Percentiles rank a stretch among this genome's conserved stretches.
phyloP scores from a whole-genome alignment of 2,888 invertebrate species.

The Corbicula japonica region DNA sequence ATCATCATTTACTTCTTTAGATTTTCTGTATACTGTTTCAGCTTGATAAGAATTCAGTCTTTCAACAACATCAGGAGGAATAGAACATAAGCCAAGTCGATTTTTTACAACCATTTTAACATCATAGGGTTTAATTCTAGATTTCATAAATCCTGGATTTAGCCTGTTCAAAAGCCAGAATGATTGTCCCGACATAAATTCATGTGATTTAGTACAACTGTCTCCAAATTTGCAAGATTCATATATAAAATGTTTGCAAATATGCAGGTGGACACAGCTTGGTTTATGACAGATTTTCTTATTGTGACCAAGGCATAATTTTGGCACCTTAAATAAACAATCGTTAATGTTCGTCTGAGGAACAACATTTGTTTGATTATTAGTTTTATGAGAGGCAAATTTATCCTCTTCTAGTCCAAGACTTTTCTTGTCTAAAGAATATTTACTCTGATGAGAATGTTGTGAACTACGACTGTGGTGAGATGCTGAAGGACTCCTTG shows the following conservation, averaged over 20 bases:
- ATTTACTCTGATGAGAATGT: too few species aligned
- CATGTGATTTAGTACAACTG: slow-evolving; percentile 44
- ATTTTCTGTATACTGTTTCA: not conserved
- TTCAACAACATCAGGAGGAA: not conserved
- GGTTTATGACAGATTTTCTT: slow-evolving; percentile 15
- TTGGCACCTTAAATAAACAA: slow-evolving; percentile 30
- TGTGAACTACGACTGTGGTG: too few species aligned
- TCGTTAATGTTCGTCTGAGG: too few species aligned
- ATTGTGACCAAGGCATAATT: slow-evolving; percentile 40
- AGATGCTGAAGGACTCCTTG: too few species aligned
- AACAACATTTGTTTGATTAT: too few species aligned
- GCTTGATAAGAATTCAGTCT: not conserved
- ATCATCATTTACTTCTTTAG: not conserved
- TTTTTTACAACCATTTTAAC: slow-evolving; percentile 14
- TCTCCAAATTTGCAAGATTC: slow-evolving; percentile 46
- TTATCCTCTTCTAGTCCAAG: too few species aligned
- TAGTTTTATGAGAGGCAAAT: too few species aligned
- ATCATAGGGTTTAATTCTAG: slow-evolving; percentile 1
- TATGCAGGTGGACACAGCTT: slow-evolving; percentile 35
- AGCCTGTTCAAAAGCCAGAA: slow-evolving; percentile 9
- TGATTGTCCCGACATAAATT: slow-evolving; percentile 34
- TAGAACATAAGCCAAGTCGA: not conserved
- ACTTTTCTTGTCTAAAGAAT: too few species aligned
- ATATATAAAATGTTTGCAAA: slow-evolving; percentile 46
- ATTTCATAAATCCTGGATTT: slow-evolving; percentile 22